Conservation (phyloP, 2,113 vertebrate genomes). For the Danio rerio region GRCz12tu NC_133180.1:45283501-45284000, state of each 20-base stretch:
- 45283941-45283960: not conserved
- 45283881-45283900: conserved; percentile 61
- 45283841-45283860: conserved; percentile 78
- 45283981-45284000: not conserved
- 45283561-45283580: no score
- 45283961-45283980: not conserved
- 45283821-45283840: conserved; percentile 66
- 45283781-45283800: conserved; percentile 62
- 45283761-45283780: conserved; percentile 57
- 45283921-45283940: conserved; percentile 10
- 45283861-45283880: conserved; percentile 76
- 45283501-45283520: no score
- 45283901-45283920: conserved; percentile 35
- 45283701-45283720: no score
- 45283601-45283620: no score
- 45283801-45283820: conserved; percentile 66
- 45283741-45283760: conserved; percentile 17
- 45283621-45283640: no score
- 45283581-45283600: no score
- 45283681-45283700: no score
- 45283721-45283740: no score
- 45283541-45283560: no score
- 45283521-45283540: no score
- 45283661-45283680: no score
- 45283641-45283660: no score